Base-by-base conservation (phyloP, 1,140 invertebrate species). In the Akabosia matsudoensis region DNA sequence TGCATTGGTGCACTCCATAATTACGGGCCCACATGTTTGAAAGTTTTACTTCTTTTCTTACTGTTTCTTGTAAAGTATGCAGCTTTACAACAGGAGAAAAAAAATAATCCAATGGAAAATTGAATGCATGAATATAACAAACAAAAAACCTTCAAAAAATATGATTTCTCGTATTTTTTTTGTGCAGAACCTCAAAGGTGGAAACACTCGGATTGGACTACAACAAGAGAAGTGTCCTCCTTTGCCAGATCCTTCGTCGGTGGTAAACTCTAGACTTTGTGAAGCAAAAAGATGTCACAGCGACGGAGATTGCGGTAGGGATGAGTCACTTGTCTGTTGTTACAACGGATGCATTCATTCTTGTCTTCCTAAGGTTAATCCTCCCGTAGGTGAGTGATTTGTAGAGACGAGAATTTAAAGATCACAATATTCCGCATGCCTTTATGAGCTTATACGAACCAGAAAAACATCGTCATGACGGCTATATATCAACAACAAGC, bases 331-430 rank as follows among this genome's bases (percentile, higher is more conserved):
- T 24, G 34, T 76, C 24, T 79, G 78, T 70, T 79, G 78, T 37
- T 79, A 70, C 64, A 79, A 79, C 67, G 78, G 78, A 28, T 79
- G 78, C 64, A 52, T 79, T 34, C 67, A 79, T 72, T 76, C 78
- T 37, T 79, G 78, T 30, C 74, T 75, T 10, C 78, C 61, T 10
- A 73, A 61, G 28, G 72, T 79, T 30, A 73, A 70, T 54, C 74
- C 78, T 18, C 78, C 78, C 18, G 14, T 76, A 71, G 78, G 78
- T 79, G 70, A 33, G 18, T 45, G 30, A 10, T 26, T 18, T 33
- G n/a, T 61, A 54, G 22, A 22, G 10, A 26, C 24, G 24, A 30
- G 18, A 7, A n/a, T 73, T 13, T 22, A 67, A 75, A 1, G 33
- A 4, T 10, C 18, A 31, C 30, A 61, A 24, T 1, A 52, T 22